Evolutionary conservation across 1,140 invertebrate species (phyloP), one percentile per base, ranked within the genome.

Genomic region (Leptinotarsa lineolata): DNA sequence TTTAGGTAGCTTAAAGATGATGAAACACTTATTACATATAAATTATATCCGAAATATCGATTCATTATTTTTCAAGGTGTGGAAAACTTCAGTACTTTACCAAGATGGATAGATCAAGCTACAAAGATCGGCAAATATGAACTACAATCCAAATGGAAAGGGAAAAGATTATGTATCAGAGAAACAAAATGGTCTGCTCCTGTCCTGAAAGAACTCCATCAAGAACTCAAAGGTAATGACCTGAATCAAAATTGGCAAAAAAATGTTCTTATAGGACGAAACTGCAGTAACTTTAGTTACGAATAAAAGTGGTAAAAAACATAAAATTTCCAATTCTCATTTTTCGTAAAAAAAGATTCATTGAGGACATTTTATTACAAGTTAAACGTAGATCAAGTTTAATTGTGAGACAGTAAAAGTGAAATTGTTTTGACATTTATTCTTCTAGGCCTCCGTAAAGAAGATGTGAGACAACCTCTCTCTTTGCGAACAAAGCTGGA

Each of bases 131-230:
- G 46, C n/a, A 74, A 74, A 65, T 39, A 48, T 45, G 21, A 46
- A 20, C 72, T 72, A 12, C 46, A 22, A 39, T 66, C 61, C 15
- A 48, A 68, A 30, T 80, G 81, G 68, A 74, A 79, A 63, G 72
- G 79, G 6, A 78, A 77, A 44, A 82, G 84, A 59, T 73, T 88
- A 4, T 91, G 90, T 77, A 83, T 88, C 54, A 83, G 87, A 30
- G 86, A 89, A 79, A 90, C 89, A 4, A 89, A 88, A 81, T 91
- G 89, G 89, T 89, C 87, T 30, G 86, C 89, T 54, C 85, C 89
- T 72, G 89, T 88, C 68, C 69, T 91, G 24, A 86, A 87, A 79
- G 81, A 85, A 48, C 82, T 91, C 16, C 86, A 90, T 67, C 83
- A 86, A 59, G 89, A 90, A 78, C 77, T 91, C 3, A 88, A 87